Conservation (phyloP, 2,888 invertebrate genomes). For the Phrixothrix hirtus region DNA sequence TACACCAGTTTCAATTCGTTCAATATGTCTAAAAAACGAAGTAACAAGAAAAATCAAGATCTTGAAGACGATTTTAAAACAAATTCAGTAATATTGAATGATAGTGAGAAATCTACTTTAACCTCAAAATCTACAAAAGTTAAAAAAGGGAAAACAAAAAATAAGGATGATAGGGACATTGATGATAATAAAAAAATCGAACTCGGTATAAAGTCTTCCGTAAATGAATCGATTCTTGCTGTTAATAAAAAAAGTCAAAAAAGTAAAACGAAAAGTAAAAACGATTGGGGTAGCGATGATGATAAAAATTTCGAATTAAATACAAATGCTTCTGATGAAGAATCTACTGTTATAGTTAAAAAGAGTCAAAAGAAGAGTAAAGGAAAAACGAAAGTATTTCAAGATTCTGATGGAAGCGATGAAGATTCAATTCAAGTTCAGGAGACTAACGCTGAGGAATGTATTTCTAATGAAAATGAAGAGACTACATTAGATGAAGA, state of each 20-base stretch:
- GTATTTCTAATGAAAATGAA: too few relatives aligned
- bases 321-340: too few relatives aligned
- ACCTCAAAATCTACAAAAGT: slow-evolving; percentile 59
- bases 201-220: slow-evolving; percentile 34
- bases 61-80: slow-evolving; percentile 60
- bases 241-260: slow-evolving; percentile 50
- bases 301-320: too few relatives aligned
- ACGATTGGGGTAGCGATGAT: slow-evolving; percentile 25
- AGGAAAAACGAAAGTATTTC: slow-evolving; percentile 33
- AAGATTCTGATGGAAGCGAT: slow-evolving; percentile 25
- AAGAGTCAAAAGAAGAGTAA: slow-evolving; percentile 53
- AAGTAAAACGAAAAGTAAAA: slow-evolving; percentile 33
- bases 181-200: slow-evolving; percentile 43
- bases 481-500: too few relatives aligned
- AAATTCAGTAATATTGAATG: slow-evolving; percentile 45
- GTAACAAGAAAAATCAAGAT: slow-evolving; percentile 63
- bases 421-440: too few relatives aligned
- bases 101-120: slow-evolving; percentile 53
- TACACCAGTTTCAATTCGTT: too few relatives aligned
- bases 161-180: slow-evolving; percentile 51
- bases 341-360: slow-evolving; percentile 32
- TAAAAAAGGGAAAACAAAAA: slow-evolving; percentile 40
- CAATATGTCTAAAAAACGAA: slow-evolving; percentile 64
- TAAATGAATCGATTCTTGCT: slow-evolving; percentile 42
- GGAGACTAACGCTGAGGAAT: too few relatives aligned